Percentiles rank a stretch among this genome's conserved stretches.
These are phyloP conservation scores for Cyrtonyx montezumae DNA, from an alignment of 2,113 vertebrate genomes.

Conservation along the genomic window DNA sequence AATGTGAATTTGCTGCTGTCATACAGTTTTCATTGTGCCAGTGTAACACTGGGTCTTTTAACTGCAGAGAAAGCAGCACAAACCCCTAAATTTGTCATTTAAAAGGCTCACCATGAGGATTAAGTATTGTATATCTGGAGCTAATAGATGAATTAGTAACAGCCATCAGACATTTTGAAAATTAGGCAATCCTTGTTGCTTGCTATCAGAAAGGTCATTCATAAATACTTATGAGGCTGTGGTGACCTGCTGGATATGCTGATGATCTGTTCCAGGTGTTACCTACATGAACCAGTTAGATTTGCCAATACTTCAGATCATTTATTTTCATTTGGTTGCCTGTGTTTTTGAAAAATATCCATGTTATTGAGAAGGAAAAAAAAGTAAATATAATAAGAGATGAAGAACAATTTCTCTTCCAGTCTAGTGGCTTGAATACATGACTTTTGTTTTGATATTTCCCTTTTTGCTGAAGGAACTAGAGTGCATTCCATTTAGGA, in stretches of 20 bases:
- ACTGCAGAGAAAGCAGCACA: background rate
- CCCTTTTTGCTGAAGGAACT: background rate
- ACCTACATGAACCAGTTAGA: background rate
- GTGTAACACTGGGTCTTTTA: constrained; percentile 31
- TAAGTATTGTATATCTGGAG: background rate
- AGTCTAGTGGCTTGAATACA: background rate
- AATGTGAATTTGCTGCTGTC: background rate
- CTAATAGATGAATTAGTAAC: background rate
- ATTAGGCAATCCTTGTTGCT: background rate
- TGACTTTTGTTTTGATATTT: background rate
- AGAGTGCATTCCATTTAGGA: background rate
- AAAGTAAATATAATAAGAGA: background rate
- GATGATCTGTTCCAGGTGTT: background rate
- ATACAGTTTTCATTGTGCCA: background rate
- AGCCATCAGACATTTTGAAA: background rate
- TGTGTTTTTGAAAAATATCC: background rate
- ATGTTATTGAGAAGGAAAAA: background rate
- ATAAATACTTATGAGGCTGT: background rate
- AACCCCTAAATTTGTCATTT: background rate
- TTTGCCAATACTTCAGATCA: background rate
- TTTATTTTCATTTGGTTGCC: constrained; percentile 5
- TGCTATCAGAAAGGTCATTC: background rate
- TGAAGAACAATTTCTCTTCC: background rate
- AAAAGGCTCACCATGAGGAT: background rate
- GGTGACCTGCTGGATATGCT: constrained; percentile 11